Percentiles rank a stretch among this genome's conserved stretches.
Conservation (phyloP, 1,140 invertebrate species). For the Teleopsis dalmanni region DNA sequence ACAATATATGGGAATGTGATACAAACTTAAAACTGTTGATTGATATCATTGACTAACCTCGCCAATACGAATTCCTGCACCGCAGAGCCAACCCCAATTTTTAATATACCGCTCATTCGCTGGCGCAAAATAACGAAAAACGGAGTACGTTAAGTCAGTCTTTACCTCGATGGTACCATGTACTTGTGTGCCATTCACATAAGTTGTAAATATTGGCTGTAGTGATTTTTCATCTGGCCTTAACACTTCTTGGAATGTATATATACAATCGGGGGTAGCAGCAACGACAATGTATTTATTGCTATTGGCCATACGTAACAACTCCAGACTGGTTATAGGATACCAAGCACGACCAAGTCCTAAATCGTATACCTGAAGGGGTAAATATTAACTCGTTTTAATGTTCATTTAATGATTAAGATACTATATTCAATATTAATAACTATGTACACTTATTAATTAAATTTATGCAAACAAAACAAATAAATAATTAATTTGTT, state of each 20-base stretch:
- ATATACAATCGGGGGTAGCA: conserved; percentile 73
- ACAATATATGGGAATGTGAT: background rate
- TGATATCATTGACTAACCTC: conserved; percentile 19
- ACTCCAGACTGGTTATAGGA: conserved; percentile 79
- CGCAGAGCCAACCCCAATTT: conserved; percentile 74
- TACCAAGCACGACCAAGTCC: conserved; percentile 61
- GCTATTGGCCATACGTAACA: conserved; percentile 62
- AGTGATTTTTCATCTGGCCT: conserved; percentile 60
- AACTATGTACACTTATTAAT: too few species aligned
- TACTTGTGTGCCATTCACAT: conserved; percentile 52
- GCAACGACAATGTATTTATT: conserved; percentile 74
- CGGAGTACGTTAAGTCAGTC: conserved; percentile 68
- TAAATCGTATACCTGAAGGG: conserved; percentile 72
- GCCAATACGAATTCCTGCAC: conserved; percentile 28
- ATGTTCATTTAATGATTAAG: too few species aligned
- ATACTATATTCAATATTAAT: too few species aligned
- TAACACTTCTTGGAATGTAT: conserved; percentile 75
- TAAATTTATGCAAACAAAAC: too few species aligned
- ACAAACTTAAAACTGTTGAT: background rate
- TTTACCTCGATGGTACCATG: conserved; percentile 57
- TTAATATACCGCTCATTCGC: conserved; percentile 57
- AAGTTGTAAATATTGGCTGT: conserved; percentile 71
- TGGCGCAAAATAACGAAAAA: conserved; percentile 71
- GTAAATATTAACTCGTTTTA: conserved; percentile 7
- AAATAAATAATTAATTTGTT: background rate